Percentiles rank a stretch among this genome's conserved stretches.
phyloP scores from a whole-genome alignment of 1,140 invertebrate genomes.

The Anoplophora glabripennis region DNA sequence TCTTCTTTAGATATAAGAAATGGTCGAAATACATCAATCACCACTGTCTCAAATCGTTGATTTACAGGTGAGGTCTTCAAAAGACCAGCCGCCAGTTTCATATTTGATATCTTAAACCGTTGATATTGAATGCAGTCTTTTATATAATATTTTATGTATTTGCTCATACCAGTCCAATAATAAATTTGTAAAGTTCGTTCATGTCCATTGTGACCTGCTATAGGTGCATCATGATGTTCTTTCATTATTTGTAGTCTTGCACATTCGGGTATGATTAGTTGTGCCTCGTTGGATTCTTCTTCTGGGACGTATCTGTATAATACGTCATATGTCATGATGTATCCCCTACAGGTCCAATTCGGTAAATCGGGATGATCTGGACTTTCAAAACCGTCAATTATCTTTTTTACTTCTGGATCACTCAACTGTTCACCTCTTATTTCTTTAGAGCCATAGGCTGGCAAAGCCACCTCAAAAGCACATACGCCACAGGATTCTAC shows the following conservation, averaged over 20 bases:
- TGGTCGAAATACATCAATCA: slow-evolving; percentile 37
- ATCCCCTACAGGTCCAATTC: slow-evolving; percentile 10
- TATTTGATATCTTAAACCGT: slow-evolving; percentile 4
- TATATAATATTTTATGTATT: slow-evolving; percentile 18
- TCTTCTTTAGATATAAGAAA: slow-evolving; percentile 24
- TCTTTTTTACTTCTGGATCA: slow-evolving; percentile 17
- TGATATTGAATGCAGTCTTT: slow-evolving; percentile 23
- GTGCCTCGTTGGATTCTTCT: slow-evolving; percentile 8
- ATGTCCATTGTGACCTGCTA: slow-evolving; percentile 2
- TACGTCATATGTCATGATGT: slow-evolving; percentile 7
- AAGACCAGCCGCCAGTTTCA: slow-evolving; percentile 39
- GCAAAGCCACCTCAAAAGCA: slow-evolving; percentile 5
- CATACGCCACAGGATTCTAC: slow-evolving; percentile 41
- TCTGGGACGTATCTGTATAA: slow-evolving; percentile 10
- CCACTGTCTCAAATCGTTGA: slow-evolving; percentile 40
- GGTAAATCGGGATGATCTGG: background rate
- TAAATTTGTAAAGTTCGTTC: slow-evolving; percentile 19
- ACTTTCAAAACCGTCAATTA: slow-evolving; percentile 9
- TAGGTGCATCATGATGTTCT: too few relatives aligned
- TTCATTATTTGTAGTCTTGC: too few relatives aligned
- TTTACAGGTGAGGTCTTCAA: slow-evolving; percentile 30
- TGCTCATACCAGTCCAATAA: slow-evolving; percentile 31
- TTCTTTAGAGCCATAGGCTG: background rate
- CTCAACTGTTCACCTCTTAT: slow-evolving; percentile 21
- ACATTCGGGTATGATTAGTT: slow-evolving; percentile 9